phyloP scores from a whole-genome alignment of 2,888 invertebrate genomes.

The Dendrolimus houi region DNA sequence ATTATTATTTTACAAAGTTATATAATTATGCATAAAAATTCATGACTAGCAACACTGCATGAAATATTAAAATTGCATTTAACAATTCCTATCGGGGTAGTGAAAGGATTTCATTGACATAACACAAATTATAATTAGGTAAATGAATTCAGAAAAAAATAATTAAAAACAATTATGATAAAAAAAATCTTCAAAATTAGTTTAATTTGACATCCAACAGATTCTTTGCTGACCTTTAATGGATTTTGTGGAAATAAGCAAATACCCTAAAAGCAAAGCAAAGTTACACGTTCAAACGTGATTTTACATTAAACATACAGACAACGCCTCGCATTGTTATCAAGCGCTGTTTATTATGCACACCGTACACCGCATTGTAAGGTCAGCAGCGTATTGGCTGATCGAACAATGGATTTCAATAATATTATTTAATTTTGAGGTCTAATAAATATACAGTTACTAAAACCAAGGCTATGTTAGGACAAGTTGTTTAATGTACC shows the following conservation, averaged over 20 bases:
- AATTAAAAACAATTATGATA: no score
- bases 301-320: slow-evolving; percentile 12
- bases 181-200: no score
- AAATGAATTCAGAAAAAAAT: no score
- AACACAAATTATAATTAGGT: no score
- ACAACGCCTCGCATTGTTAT: slow-evolving; percentile 12
- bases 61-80: no score
- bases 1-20: no score
- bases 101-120: no score
- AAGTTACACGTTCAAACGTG: slow-evolving; percentile 24
- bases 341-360: neutral
- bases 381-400: neutral
- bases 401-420: neutral
- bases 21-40: no score
- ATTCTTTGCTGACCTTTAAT: no score
- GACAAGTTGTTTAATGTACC: neutral
- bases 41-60: no score
- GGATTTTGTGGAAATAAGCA: neutral
- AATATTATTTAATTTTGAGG: neutral
- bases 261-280: slow-evolving; percentile 1
- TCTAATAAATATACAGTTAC: neutral
- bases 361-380: neutral
- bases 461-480: neutral
- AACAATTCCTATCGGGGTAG: no score
- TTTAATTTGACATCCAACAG: no score